These are phyloP conservation scores for Mormoops blainvillei DNA, from an alignment of 2,113 vertebrate species.

Conservation along the genomic window DNA sequence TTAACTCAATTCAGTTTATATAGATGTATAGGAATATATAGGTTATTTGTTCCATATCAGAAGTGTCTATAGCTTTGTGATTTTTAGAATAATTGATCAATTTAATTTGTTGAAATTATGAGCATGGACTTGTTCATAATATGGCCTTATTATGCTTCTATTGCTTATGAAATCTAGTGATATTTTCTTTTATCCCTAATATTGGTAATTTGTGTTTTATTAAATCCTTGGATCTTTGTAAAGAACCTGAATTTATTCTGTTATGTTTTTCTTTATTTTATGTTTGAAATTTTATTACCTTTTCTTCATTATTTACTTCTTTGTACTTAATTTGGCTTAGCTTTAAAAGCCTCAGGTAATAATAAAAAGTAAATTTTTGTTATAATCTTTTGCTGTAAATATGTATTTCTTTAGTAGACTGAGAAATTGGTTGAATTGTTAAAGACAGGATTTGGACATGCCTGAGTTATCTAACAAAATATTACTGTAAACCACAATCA, in stretches of 20 bases:
- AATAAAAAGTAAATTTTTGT: not conserved
- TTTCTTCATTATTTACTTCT: not conserved
- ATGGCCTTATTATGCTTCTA: not conserved
- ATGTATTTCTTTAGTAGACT: not conserved
- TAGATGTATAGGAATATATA: not conserved
- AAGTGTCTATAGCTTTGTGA: not conserved
- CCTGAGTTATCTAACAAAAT: not conserved
- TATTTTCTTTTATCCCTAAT: not conserved
- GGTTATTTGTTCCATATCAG: not conserved
- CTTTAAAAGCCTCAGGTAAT: not conserved
- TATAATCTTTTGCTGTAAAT: not conserved
- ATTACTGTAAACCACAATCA: not conserved
- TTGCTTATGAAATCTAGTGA: not conserved
- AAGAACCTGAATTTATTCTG: not conserved
- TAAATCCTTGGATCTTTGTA: not conserved
- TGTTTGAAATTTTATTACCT: not conserved
- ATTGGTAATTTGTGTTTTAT: not conserved
- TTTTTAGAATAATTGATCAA: not conserved
- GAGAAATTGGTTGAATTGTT: not conserved
- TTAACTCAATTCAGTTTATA: not conserved
- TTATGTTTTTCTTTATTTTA: not conserved
- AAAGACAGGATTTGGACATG: not conserved
- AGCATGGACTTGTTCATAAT: not conserved
- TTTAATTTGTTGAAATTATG: not conserved
- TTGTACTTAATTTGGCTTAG: not conserved